Conservation (phyloP, 1,140 invertebrate genomes). For the Muscidifurax raptorellus region DNA sequence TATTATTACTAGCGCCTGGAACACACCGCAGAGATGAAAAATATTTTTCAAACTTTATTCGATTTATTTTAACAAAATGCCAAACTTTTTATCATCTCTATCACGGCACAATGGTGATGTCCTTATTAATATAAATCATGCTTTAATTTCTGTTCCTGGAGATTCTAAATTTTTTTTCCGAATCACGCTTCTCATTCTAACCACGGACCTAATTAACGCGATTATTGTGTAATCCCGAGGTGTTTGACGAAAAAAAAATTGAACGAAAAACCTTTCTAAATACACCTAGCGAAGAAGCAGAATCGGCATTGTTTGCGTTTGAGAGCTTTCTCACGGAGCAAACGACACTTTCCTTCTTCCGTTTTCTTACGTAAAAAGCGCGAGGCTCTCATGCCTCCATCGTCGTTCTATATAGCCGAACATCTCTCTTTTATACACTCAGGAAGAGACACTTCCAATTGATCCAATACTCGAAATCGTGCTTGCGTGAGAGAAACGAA, state of each 20-base stretch:
- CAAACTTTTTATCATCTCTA: too few relatives aligned
- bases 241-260: not conserved
- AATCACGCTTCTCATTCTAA: too few relatives aligned
- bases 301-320: slow-evolving; percentile 31
- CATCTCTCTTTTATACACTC: not conserved
- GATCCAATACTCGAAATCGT: not conserved
- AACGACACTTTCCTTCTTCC: slow-evolving; percentile 37
- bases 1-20: not conserved
- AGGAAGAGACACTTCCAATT: not conserved
- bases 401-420: not conserved
- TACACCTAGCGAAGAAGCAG: not conserved
- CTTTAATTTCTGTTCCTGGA: too few relatives aligned
- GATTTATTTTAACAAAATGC: not conserved
- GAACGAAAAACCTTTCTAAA: slow-evolving; percentile 6
- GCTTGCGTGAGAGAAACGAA: too few relatives aligned
- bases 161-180: too few relatives aligned
- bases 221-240: slow-evolving; percentile 4
- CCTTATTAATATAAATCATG: too few relatives aligned
- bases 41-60: slow-evolving; percentile 6
- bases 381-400: not conserved
- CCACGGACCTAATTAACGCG: not conserved
- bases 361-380: slow-evolving; percentile 35
- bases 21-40: not conserved
- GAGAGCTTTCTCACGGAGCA: slow-evolving; percentile 25
- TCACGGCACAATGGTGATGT: too few relatives aligned